These are phyloP conservation scores for Melanotaenia nigrans DNA, from an alignment of 2,797 vertebrate genomes.

Conservation along the genomic window DNA sequence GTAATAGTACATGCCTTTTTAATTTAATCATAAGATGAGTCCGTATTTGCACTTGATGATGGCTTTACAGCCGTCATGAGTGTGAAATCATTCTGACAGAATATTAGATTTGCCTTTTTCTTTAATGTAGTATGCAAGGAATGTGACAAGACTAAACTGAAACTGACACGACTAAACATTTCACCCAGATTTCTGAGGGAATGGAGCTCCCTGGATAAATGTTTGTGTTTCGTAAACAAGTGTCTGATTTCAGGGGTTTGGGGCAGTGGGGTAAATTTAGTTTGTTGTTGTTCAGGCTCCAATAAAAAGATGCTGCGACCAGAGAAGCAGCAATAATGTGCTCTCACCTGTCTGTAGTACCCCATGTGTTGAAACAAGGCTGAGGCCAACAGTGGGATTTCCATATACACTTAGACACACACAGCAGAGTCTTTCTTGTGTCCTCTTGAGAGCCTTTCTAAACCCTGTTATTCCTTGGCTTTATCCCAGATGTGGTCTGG, in stretches of 20 bases:
- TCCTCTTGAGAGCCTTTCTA: conserved; percentile 40
- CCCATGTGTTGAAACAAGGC: conserved; percentile 56
- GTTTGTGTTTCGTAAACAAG: neutral
- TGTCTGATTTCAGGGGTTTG: neutral
- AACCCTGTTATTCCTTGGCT: conserved; percentile 17
- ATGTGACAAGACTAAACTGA: neutral
- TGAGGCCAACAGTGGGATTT: conserved; percentile 38
- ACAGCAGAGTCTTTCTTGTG: conserved; percentile 30
- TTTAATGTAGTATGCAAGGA: neutral
- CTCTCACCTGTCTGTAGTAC: conserved; percentile 42
- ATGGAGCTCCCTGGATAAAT: neutral
- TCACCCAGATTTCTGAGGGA: neutral
- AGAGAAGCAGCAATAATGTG: conserved; percentile 15
- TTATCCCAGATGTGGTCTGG: conserved; percentile 56
- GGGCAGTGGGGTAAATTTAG: neutral
- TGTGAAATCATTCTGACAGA: neutral
- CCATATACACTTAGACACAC: conserved; percentile 14
- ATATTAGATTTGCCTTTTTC: neutral
- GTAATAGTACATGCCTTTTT: neutral
- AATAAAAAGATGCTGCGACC: neutral
- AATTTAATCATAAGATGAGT: neutral
- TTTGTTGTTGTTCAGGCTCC: conserved; percentile 17
- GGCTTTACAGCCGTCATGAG: neutral
- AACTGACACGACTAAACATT: neutral
- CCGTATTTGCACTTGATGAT: conserved; percentile 20